Conservation (phyloP, 1,140 invertebrate genomes). For the Brachionus manjavacas region DNA sequence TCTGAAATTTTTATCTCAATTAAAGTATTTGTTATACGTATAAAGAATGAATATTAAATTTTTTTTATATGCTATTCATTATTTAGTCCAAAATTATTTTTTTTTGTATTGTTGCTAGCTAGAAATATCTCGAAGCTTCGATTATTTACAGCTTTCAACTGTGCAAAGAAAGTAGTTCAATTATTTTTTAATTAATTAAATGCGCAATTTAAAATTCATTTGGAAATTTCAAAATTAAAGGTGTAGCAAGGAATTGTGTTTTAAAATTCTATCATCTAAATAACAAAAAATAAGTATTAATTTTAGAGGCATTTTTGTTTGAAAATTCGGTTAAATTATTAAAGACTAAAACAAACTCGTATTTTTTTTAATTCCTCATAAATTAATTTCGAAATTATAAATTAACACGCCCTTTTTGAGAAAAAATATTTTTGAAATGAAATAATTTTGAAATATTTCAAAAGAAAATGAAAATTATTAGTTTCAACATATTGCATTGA, state of each 20-base stretch:
- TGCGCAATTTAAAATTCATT: background rate
- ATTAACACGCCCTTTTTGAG: background rate
- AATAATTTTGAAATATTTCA: background rate
- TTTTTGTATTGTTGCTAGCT: background rate
- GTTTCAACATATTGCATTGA: background rate
- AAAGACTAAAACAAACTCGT: background rate
- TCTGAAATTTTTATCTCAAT: background rate
- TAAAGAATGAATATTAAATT: background rate
- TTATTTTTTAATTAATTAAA: background rate
- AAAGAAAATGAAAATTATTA: background rate
- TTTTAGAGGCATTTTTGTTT: background rate
- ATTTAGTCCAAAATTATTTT: background rate
- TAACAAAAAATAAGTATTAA: background rate
- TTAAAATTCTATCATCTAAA: background rate
- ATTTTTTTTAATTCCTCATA: background rate
- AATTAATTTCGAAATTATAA: slow-evolving; percentile 16
- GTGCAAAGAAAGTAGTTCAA: background rate
- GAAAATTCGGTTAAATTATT: background rate
- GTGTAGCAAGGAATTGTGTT: background rate
- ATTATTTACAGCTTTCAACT: background rate
- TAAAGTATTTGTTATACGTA: background rate
- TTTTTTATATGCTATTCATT: background rate
- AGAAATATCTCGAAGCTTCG: background rate
- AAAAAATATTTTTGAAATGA: background rate
- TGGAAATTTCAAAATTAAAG: background rate